A percentile compares a stretch with the other conserved stretches of the same genome.
phyloP scores from a whole-genome alignment of 2,797 vertebrate species.

The Squalus acanthias region DNA sequence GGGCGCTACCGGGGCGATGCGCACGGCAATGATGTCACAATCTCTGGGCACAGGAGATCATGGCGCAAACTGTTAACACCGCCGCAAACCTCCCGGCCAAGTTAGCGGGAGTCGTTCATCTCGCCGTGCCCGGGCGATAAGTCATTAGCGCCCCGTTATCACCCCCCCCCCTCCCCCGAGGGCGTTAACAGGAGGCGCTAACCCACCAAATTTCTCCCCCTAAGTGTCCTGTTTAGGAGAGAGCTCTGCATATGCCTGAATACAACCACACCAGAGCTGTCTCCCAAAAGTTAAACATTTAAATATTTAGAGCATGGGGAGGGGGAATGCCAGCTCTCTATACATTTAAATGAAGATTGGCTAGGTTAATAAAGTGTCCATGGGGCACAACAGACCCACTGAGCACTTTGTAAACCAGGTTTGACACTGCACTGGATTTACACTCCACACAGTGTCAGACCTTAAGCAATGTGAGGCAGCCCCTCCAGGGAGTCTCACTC shows the following conservation, averaged over 20 bases:
- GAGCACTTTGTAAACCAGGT: conserved; percentile 22
- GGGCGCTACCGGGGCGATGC: too few species aligned
- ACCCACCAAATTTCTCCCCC: too few species aligned
- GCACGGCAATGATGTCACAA: too few species aligned
- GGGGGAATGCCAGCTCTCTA: background rate
- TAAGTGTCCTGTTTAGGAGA: background rate
- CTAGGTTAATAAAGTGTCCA: background rate
- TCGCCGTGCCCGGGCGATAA: too few species aligned
- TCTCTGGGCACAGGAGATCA: too few species aligned
- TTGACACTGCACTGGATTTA: conserved; percentile 31
- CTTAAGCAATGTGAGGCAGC: conserved; percentile 1
- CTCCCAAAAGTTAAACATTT: background rate
- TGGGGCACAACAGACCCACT: background rate
- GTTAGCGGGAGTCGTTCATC: too few species aligned
- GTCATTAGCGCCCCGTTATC: too few species aligned
- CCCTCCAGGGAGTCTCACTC: background rate
- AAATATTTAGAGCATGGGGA: background rate
- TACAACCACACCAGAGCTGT: background rate
- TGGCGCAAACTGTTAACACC: too few species aligned
- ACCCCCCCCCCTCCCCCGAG: too few species aligned
- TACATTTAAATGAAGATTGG: conserved; percentile 11
- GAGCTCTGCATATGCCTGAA: background rate
- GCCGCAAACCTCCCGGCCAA: too few species aligned
- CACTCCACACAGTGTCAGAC: conserved; percentile 11
- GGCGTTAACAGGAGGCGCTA: too few species aligned